Evolutionary conservation across 2,113 vertebrate genomes (phyloP), one percentile per base, ranked within the genome.

Genomic region (Falcunculus frontatus): DNA sequence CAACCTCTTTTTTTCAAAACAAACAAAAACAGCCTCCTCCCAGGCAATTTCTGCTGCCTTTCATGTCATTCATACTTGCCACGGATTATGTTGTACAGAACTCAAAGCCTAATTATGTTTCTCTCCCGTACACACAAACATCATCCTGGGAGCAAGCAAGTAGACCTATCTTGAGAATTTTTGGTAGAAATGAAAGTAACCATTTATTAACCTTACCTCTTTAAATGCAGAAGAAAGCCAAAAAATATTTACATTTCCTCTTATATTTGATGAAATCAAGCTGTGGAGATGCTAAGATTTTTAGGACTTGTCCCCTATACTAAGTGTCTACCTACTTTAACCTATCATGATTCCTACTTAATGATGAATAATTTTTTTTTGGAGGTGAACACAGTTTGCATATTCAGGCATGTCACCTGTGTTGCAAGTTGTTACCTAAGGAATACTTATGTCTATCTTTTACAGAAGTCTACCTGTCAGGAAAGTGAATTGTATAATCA

Each of bases 11-110:
- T 95, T 93, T 95, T 85, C 79, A 90, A 96, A 96, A 96, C 95
- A 96, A 96, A 96, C 92, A 96, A 93, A 95, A 93, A 10, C 90
- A 97, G 86, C 93, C 92, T 97, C 93, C 96, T 96, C 95, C 92
- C 94, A 94, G 79, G 96, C 96, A 96, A 95, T 96, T 96, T 96
- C 93, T 96, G 62, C 65, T 94, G 90, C 92, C 83, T 96, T 97
- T 96, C 92, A 95, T 96, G 92, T 96, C 95, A 94, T 96, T 96
- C 93, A 94, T 96, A 89, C 92, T 96, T 33, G 4, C 94, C 94
- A 96, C 1, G 7, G 96, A 94, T 96, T 96, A 97, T 89, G 90
- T 96, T 96, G 95, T 94, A 95, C 92, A 94, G 95, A 96, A 94
- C 85, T 97, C 92, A 95, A 92, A 97, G 95, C 90, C 86, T 94